Percentiles rank a stretch among this genome's conserved stretches.
Conservation (phyloP, 2,888 invertebrate species). For the Eueremaeus valkanovi region DNA sequence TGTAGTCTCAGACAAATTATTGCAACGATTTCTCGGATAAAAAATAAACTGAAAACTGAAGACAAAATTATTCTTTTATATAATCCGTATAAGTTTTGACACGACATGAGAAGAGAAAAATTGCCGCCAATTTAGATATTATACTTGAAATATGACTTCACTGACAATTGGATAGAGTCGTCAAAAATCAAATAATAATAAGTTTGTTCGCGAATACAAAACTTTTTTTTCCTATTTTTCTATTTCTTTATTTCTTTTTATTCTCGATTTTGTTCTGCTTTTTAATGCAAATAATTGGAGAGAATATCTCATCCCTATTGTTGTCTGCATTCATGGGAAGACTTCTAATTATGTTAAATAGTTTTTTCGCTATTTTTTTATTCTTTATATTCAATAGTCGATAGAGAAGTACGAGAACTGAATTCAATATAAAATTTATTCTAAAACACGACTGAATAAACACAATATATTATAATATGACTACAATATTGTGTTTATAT, state of each 20-base stretch:
- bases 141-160: neutral
- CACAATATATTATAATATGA: conserved; percentile 5
- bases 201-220: neutral
- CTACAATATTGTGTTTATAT: conserved; percentile 1
- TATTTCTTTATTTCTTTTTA: neutral
- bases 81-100: neutral
- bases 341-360: conserved; percentile 30
- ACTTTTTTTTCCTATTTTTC: neutral
- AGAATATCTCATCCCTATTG: neutral
- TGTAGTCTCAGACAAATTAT: neutral
- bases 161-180: conserved; percentile 2
- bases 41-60: neutral
- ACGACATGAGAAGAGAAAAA: conserved; percentile 17
- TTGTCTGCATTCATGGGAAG: conserved; percentile 10
- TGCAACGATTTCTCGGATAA: neutral
- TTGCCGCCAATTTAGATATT: neutral
- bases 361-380: neutral
- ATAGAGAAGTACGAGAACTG: neutral
- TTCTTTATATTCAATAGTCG: neutral
- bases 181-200: conserved; percentile 5
- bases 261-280: conserved; percentile 6
- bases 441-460: conserved; percentile 26
- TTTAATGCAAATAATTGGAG: conserved; percentile 13
- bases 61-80: neutral
- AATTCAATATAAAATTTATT: conserved; percentile 19